Base-by-base conservation (phyloP, 1,140 invertebrate genomes). In the Aphaenogaster ashmeadi region DNA sequence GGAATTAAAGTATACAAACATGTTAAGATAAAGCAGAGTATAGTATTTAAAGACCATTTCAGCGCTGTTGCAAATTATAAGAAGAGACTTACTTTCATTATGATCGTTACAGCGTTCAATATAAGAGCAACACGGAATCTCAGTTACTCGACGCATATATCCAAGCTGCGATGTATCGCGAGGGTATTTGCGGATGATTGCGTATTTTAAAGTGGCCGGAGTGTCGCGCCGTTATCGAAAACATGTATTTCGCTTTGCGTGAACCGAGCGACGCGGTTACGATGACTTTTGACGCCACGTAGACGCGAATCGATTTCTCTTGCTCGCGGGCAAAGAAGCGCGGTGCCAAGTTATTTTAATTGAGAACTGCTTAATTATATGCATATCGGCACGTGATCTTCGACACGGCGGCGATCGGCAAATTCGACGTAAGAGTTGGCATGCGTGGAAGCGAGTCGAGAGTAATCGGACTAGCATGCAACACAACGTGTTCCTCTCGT, bases 381-480 rank as follows among this genome's bases (percentile, higher is more conserved):
- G 47, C 77, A 66, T 52, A 80, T 80, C 60, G 60, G 47, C n/a
- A 66, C 77, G 33, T 80, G 60, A 80, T 80, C 54, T 67, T 80
- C 44, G 60, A 80, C 77, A 38, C 27, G 56, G 56, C 58, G 58
- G 15, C 38, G 41, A 69, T 47, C 66, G 41, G 41, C n/a, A 7
- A 79, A 0, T 50, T 8, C 21, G 64, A 52, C 18, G 41, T n/a
- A 41, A 85, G 66, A 69, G 88, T 41, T 50, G 78, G 36, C 62
- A 27, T 50, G 71, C 36, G 86, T 87, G 71, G 66, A 88, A 79
- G 88, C 71, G 64, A 72, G 62, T 54, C 58, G 88, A 84, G 83
- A 85, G 75, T 60, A 69, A 77, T 80, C 67, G 27, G 18, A 21
- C 33, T 54, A 60, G 36, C 67, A 74, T 58, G 87, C 72, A 71